Evolutionary conservation across 2,888 invertebrate species (phyloP), one percentile per base, ranked within the genome.

Genomic region (Ceriagrion tenellum): DNA sequence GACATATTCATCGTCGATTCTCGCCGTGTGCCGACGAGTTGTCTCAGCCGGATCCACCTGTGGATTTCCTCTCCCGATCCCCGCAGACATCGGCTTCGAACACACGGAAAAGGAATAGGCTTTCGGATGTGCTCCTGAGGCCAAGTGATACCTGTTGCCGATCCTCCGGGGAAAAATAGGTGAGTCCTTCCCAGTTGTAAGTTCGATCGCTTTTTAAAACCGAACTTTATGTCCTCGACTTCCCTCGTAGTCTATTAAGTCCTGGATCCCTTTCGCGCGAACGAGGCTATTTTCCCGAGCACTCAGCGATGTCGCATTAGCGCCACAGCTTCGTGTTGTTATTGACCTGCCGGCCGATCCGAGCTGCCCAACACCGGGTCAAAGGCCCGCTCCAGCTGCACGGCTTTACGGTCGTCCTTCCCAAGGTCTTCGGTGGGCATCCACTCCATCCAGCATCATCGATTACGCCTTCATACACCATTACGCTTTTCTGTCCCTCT

Each of bases 61-160:
- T 89, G 89, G 89, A 89, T 26, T 89, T 55, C 13, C 89, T 81
- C 35, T n/a, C 35, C 69, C 69, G 69, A 10, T 16, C n/a, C 18
- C 26, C 89, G n/a, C 23, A 13, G 89, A 55, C 89, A 55, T 89
- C 55, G 55, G 0, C 89, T 89, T 16, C n/a, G 55, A 26, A 88
- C 88, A 12, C 12, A 40, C n/a, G 88, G 10, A 47, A 88, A 88
- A 16, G 88, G 26, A 26, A 69, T 69, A 35, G 18, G 55, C 55
- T 3, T 26, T 47, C 47, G 55, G 10, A 40, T 88, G 40, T 23
- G 40, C 16, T 81, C 35, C 0, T 13, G 35, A 81, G 35, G 35
- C 2, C n/a, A n/a, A 55, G 89, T 23, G 89, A 89, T 47, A 89
- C 89, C 89, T 89, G 89, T 89, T 89, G 89, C 89, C 55, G 89